Percentiles rank a stretch among this genome's conserved stretches.
These are phyloP conservation scores for Hydrozoanthus gracilis DNA, from an alignment of 92 coral and sea anemone species.

Conservation along the genomic window DNA sequence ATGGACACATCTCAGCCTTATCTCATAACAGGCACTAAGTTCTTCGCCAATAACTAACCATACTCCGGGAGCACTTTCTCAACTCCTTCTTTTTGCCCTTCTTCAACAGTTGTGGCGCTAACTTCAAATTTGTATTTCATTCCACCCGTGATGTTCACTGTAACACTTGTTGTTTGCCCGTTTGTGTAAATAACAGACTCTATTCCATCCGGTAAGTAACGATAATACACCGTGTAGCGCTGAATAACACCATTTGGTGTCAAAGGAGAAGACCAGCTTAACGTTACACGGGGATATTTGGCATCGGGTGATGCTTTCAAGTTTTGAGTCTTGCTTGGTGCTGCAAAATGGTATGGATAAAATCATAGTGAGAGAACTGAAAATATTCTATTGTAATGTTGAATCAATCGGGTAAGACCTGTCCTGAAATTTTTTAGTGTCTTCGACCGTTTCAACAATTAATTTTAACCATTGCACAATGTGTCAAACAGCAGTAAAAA, in stretches of 20 bases:
- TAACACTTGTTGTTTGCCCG: background rate
- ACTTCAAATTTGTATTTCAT: background rate
- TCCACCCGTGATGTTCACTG: background rate
- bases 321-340: background rate
- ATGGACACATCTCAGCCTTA: too few species aligned
- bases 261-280: background rate
- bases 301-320: background rate
- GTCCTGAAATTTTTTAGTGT: too few species aligned
- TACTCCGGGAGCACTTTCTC: background rate
- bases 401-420: too few species aligned
- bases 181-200: fast-evolving
- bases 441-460: too few species aligned
- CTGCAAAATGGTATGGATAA: too few species aligned
- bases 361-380: too few species aligned
- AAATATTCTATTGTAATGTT: too few species aligned
- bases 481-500: too few species aligned
- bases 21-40: background rate
- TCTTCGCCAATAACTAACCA: background rate
- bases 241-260: background rate
- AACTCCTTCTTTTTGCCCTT: background rate
- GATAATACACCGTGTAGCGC: background rate
- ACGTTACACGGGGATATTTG: background rate
- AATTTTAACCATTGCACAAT: too few species aligned
- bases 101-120: background rate
- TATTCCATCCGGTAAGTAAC: background rate